Base-by-base conservation (phyloP, 2,113 vertebrate genomes). In the Aythya baeri region DNA sequence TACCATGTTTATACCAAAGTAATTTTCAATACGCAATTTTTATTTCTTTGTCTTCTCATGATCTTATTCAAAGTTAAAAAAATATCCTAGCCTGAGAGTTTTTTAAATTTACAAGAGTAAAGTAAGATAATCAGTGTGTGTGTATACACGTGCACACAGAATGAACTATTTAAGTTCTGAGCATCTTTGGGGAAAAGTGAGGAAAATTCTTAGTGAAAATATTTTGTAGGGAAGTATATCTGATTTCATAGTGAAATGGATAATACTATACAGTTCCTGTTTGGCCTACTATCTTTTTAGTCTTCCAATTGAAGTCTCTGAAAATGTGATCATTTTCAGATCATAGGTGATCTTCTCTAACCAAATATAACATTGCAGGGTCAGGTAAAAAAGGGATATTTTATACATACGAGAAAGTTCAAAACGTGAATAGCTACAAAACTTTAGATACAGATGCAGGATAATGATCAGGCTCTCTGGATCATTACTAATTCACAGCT, bases 381-480 rank as follows among this genome's bases (percentile, higher is more conserved):
- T 7, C 27, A 1, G 0, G 12, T 68, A 46, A n/a, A 57, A 61
- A 61, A 82, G 2, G 1, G 1, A 2, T 26, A 3, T 22, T 59
- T 3, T 72, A 34, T 17, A 32, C 86, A 36, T 7, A 3, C 52
- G n/a, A 86, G 36, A 34, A 83, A 59, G 23, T 38, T 66, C 71
- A 72, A 9, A 1, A 2, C 31, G 50, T 78, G 54, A 72, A 82
- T 49, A 75, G 46, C 9, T 13, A 5, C 14, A 41, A 57, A 85
- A 15, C 38, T 65, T 12, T 29, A 62, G 16, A 75, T 11, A 21
- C 2, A 52, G 27, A 61, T 52, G 41, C 43, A 68, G 29, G 55
- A 34, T 14, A 59, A 59, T 2, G 5, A 62, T 14, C 32, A 31
- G 25, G 11, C 3, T 20, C 29, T 0, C 0, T 27, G 44, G 11